phyloP scores from a whole-genome alignment of 2,888 invertebrate species.

The Harpalus rubripes region DNA sequence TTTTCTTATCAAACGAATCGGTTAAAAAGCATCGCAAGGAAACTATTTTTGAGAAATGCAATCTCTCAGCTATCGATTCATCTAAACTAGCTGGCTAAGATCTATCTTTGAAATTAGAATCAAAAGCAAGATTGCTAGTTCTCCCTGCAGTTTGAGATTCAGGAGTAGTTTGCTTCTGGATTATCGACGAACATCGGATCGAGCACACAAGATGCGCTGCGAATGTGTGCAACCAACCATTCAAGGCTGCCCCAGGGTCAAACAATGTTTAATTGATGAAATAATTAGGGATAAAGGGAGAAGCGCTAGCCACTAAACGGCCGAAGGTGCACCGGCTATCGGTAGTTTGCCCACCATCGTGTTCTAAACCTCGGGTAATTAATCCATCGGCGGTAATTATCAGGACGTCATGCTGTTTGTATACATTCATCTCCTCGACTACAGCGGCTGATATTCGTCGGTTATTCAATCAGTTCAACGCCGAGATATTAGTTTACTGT shows the following conservation, averaged over 20 bases:
- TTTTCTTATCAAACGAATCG: neutral
- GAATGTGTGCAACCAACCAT: conserved; percentile 49
- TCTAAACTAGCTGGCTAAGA: neutral
- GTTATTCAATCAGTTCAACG: conserved; percentile 24
- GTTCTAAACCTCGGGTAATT: conserved; percentile 52
- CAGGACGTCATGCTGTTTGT: conserved; percentile 62
- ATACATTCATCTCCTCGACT: conserved; percentile 35
- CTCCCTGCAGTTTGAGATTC: conserved; percentile 11
- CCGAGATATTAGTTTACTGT: conserved; percentile 24
- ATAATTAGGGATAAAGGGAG: conserved; percentile 66
- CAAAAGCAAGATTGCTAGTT: conserved; percentile 36
- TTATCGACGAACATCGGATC: conserved; percentile 11
- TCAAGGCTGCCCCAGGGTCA: conserved; percentile 60
- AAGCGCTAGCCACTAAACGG: conserved; percentile 58
- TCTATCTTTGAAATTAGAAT: conserved; percentile 57
- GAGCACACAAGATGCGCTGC: conserved; percentile 31
- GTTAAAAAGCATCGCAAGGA: neutral
- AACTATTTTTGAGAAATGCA: neutral
- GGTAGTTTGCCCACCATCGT: conserved; percentile 43
- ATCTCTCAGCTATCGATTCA: neutral
- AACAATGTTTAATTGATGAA: conserved; percentile 67
- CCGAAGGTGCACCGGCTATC: conserved; percentile 22
- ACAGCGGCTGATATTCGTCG: conserved; percentile 14
- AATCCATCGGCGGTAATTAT: conserved; percentile 62
- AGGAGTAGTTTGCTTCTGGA: conserved; percentile 44